Evolutionary conservation across 2,797 vertebrate genomes (phyloP).

Genomic region (Channallabes apus): DNA sequence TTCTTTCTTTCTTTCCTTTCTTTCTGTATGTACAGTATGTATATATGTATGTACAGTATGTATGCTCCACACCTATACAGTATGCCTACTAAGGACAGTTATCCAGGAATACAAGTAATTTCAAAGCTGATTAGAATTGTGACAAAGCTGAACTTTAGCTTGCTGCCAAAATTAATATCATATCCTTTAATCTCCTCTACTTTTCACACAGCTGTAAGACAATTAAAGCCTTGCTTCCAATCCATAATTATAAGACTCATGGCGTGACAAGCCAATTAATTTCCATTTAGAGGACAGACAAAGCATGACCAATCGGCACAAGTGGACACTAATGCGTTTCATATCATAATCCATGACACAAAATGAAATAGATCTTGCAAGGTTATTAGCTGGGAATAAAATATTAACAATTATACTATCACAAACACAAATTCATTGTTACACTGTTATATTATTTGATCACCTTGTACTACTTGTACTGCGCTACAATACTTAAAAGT

Average conservation of each 20-base stretch:
- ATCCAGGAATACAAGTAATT: background rate
- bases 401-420: background rate
- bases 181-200: background rate
- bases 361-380: background rate
- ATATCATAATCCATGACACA: background rate
- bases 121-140: background rate
- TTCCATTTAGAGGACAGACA: slow-evolving; percentile 2
- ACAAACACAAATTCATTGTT: background rate
- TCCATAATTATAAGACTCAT: background rate
- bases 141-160: background rate
- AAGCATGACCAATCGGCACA: background rate
- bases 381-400: background rate
- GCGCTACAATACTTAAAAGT: background rate
- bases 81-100: background rate
- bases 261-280: background rate
- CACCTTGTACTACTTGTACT: background rate
- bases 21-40: too few relatives aligned
- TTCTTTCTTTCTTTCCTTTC: too few relatives aligned
- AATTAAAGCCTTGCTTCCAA: slow-evolving; percentile 44
- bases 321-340: background rate
- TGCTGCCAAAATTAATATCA: background rate
- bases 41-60: too few relatives aligned
- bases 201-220: slow-evolving; percentile 13
- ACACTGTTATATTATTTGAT: background rate
- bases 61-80: background rate